Percentiles rank a stretch among this genome's conserved stretches.
Evolutionary conservation across 2,113 vertebrate species (phyloP).

Genomic region (Prietella phreatophila): DNA sequence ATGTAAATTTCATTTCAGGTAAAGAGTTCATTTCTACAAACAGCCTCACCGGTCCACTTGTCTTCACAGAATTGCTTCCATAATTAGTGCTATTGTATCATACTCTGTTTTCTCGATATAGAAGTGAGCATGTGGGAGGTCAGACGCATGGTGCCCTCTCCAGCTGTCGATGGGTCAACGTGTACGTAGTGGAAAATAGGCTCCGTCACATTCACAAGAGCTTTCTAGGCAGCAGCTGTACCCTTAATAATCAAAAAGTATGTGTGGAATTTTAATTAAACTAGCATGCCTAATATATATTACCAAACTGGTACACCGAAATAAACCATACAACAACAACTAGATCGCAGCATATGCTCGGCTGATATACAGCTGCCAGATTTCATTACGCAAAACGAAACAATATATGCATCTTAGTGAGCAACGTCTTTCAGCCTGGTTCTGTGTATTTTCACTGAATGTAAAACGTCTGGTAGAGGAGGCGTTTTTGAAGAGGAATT

Average conservation of each 20-base stretch:
- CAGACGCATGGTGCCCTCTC: conserved; percentile 50
- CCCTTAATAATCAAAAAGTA: conserved; percentile 50
- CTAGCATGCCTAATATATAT: conserved; percentile 12
- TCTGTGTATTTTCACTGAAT: background rate
- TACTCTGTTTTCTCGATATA: conserved; percentile 41
- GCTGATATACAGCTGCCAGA: background rate
- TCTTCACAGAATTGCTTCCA: background rate
- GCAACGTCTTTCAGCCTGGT: background rate
- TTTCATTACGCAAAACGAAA: conserved; percentile 1
- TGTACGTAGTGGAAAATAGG: conserved; percentile 44
- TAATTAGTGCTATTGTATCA: conserved; percentile 35
- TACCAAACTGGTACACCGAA: background rate
- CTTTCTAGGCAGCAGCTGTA: conserved; percentile 48
- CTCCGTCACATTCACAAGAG: conserved; percentile 37
- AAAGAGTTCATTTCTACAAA: background rate
- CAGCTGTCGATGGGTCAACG: conserved; percentile 53
- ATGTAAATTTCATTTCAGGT: background rate
- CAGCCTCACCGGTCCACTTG: background rate
- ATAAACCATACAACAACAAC: conserved; percentile 16
- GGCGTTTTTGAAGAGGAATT: conserved; percentile 61
- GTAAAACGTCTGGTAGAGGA: conserved; percentile 55
- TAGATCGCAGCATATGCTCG: background rate
- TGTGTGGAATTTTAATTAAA: conserved; percentile 46
- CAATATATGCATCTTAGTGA: background rate
- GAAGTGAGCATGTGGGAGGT: conserved; percentile 53